phyloP scores from a whole-genome alignment of 2,888 invertebrate genomes.

The Malthinus seriepunctatus region DNA sequence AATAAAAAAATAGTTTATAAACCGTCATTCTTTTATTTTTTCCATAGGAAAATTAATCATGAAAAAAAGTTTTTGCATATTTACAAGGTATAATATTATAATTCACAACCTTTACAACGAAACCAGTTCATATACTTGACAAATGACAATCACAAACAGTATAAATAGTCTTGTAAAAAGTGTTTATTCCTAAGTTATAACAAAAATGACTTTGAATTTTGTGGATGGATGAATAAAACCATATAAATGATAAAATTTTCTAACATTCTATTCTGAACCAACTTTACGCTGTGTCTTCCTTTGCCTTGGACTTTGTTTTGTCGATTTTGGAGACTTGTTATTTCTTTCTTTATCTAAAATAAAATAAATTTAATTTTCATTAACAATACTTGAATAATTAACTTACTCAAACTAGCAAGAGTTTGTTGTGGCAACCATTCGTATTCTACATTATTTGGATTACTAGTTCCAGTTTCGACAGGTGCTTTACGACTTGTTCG shows the following conservation, averaged over 20 bases:
- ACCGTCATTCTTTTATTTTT: constrained; percentile 2
- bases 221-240: constrained; percentile 1
- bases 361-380: constrained; percentile 19
- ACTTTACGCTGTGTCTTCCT: constrained; percentile 77
- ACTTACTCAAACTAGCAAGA: constrained; percentile 81
- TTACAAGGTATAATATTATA: neutral
- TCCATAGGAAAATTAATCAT: constrained; percentile 4
- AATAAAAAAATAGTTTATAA: constrained; percentile 2
- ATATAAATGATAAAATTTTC: neutral
- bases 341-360: constrained; percentile 46
- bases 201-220: constrained; percentile 4
- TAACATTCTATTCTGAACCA: constrained; percentile 58
- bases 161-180: constrained; percentile 2
- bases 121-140: neutral
- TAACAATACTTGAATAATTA: constrained; percentile 3
- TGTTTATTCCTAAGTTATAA: constrained; percentile 3
- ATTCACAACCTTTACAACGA: neutral
- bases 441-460: constrained; percentile 91
- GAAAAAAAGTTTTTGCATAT: constrained; percentile 5
- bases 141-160: constrained; percentile 2
- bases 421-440: constrained; percentile 97
- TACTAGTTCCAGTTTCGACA: constrained; percentile 90
- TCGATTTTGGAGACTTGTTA: constrained; percentile 73
- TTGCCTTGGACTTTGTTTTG: constrained; percentile 73
- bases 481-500: constrained; percentile 61